phyloP scores from a whole-genome alignment of 2,113 vertebrate genomes.

The Ploceus nigricollis region DNA sequence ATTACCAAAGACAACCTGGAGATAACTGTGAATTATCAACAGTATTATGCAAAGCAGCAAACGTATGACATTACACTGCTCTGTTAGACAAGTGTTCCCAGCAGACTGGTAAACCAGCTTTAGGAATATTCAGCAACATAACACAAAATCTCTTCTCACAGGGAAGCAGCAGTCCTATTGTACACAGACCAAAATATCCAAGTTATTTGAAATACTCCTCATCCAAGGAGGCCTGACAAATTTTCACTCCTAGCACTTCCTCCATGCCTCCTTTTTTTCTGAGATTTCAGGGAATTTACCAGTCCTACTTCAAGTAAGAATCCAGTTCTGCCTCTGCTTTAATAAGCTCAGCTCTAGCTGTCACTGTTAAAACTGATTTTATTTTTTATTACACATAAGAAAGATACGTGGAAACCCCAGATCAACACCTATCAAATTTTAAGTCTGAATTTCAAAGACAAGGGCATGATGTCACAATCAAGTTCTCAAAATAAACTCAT shows the following conservation, averaged over 20 bases:
- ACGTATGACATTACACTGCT: background rate
- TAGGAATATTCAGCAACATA: background rate
- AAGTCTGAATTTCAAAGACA: background rate
- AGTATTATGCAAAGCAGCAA: background rate
- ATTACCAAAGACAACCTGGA: background rate
- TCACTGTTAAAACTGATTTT: background rate
- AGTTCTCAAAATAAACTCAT: background rate
- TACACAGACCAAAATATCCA: background rate
- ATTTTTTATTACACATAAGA: background rate
- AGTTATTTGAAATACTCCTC: background rate
- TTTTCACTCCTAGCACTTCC: background rate
- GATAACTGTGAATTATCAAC: background rate
- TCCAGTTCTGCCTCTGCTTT: background rate
- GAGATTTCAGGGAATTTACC: background rate
- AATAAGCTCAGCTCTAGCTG: background rate
- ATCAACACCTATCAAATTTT: background rate
- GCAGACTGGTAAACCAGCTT: background rate
- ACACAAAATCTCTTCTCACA: background rate
- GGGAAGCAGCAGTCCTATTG: background rate
- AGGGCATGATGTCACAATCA: background rate
- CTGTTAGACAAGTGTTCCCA: background rate
- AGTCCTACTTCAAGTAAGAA: background rate
- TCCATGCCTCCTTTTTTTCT: background rate
- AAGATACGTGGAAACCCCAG: background rate
- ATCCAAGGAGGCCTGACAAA: background rate